Evolutionary conservation across 2,113 vertebrate genomes (phyloP).

Genomic region (Ellobius talpinus): DNA sequence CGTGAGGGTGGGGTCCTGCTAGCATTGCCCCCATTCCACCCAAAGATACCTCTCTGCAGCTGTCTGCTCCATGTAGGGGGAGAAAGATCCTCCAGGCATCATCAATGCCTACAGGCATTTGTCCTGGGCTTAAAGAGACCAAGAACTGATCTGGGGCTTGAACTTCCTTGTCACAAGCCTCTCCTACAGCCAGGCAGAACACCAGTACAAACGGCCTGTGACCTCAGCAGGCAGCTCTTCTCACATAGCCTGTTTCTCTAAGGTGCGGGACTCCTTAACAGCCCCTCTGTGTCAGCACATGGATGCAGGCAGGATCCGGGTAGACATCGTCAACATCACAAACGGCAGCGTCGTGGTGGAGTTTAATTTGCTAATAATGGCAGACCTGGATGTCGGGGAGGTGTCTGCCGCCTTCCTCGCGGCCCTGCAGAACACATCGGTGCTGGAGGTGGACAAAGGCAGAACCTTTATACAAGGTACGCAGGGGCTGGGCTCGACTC

Average conservation of each 20-base stretch:
- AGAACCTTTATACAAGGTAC: slow-evolving; percentile 86
- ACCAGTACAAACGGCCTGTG: fast-evolving
- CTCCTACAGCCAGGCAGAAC: too few relatives aligned
- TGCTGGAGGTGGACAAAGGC: slow-evolving; percentile 84
- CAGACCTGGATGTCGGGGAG: slow-evolving; percentile 71
- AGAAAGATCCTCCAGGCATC: fast-evolving
- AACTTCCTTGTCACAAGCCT: neutral
- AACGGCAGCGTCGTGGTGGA: slow-evolving; percentile 88
- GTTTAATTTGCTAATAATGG: slow-evolving; percentile 86
- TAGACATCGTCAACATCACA: slow-evolving; percentile 85
- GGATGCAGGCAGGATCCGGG: slow-evolving; percentile 82
- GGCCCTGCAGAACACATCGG: slow-evolving; percentile 86
- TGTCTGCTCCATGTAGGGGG: neutral
- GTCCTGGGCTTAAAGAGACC: neutral
- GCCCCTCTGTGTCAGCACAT: slow-evolving; percentile 82
- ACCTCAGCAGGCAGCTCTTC: neutral
- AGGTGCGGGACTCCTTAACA: slow-evolving; percentile 87
- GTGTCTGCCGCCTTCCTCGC: slow-evolving; percentile 82
- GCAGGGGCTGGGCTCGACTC: neutral
- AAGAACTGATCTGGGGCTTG: neutral
- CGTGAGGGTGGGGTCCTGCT: fast-evolving
- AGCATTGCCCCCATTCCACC: fast-evolving
- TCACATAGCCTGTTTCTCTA: neutral
- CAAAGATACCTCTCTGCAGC: neutral
- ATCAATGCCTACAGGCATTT: neutral